phyloP scores from a whole-genome alignment of 2,888 invertebrate species.

The Macrostomum cliftonense region DNA sequence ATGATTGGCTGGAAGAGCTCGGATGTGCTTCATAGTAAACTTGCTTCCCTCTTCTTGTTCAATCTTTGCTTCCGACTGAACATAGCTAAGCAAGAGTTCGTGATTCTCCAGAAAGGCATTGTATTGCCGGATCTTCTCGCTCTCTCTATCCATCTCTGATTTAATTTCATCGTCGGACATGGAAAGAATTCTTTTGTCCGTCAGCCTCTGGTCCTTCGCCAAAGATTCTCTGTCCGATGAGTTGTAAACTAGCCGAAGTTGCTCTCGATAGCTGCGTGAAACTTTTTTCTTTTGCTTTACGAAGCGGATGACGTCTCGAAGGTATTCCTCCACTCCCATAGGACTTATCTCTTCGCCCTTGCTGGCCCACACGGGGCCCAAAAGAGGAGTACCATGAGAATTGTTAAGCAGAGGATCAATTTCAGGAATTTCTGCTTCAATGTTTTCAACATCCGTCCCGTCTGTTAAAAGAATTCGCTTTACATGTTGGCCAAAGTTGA shows the following conservation, averaged over 20 bases:
- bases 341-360: conserved; percentile 34
- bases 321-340: conserved; percentile 26
- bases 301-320: conserved; percentile 21
- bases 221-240: neutral
- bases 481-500: neutral
- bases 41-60: conserved; percentile 20
- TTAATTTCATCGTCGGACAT: conserved; percentile 28
- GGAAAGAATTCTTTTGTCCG: conserved; percentile 27
- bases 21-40: conserved; percentile 28
- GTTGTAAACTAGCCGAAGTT: conserved; percentile 16
- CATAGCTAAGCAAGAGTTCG: conserved; percentile 16
- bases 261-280: conserved; percentile 17
- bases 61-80: conserved; percentile 11
- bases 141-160: conserved; percentile 23
- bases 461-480: too few relatives aligned
- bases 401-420: neutral
- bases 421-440: neutral
- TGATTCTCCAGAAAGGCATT: conserved; percentile 21
- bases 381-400: conserved; percentile 20
- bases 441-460: neutral
- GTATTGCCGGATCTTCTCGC: conserved; percentile 19
- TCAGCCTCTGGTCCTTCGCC: conserved; percentile 18
- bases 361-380: conserved; percentile 36
- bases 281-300: conserved; percentile 17
- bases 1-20: conserved; percentile 20